phyloP scores from a whole-genome alignment of 2,113 vertebrate species.

The Dinomys branickii region DNA sequence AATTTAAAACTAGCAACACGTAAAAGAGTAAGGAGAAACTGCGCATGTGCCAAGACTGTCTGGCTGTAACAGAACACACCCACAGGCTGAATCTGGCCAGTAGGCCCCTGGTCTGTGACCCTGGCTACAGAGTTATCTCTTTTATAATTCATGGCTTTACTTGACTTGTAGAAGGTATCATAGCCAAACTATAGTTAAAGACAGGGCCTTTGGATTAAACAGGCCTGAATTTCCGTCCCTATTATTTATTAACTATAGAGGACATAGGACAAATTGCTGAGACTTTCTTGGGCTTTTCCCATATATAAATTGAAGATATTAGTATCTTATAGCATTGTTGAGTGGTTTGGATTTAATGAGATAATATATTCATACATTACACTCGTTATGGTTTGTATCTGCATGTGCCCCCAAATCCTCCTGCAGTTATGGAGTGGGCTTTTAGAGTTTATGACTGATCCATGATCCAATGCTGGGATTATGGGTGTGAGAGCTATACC shows the following conservation, averaged over 20 bases:
- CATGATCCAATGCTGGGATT: too few species aligned
- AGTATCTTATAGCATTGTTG: background rate
- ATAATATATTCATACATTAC: too few species aligned
- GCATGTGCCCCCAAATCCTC: too few species aligned
- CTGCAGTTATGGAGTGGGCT: too few species aligned
- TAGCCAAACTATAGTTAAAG: background rate
- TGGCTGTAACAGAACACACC: background rate
- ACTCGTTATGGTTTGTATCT: too few species aligned
- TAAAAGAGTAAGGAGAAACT: slow-evolving; percentile 19
- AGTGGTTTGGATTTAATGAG: background rate
- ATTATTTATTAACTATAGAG: background rate
- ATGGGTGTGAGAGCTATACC: too few species aligned
- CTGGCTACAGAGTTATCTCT: background rate
- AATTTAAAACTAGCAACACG: slow-evolving; percentile 31
- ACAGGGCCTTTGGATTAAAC: background rate
- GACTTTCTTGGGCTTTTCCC: background rate
- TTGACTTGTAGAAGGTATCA: background rate
- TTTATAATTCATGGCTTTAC: background rate
- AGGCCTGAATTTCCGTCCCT: background rate
- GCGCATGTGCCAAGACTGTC: background rate
- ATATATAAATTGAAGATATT: slow-evolving; percentile 24
- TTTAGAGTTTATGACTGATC: too few species aligned
- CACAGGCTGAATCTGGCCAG: background rate
- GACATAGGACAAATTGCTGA: background rate
- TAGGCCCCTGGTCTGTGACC: background rate